Percentiles rank a stretch among this genome's conserved stretches.
Conservation (phyloP, 2,113 vertebrate genomes). For the Pseudolaguvia tuberculata region DNA sequence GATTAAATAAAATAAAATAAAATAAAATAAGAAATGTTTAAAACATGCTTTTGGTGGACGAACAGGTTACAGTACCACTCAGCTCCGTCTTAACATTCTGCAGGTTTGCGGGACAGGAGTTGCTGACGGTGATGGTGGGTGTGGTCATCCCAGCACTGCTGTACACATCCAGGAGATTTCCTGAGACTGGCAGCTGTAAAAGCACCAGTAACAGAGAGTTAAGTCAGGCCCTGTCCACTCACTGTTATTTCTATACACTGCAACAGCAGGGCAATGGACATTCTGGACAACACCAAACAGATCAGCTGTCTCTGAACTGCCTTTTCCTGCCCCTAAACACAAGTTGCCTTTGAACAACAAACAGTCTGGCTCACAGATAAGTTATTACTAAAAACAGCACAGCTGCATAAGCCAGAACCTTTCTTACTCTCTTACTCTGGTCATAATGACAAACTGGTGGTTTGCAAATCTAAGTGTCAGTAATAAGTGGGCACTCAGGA, state of each 20-base stretch:
- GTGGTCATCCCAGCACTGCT: conserved; percentile 61
- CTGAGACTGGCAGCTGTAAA: conserved; percentile 74
- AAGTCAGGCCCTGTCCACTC: conserved; percentile 15
- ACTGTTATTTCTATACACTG: neutral
- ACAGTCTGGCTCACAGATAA: neutral
- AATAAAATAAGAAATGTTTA: neutral
- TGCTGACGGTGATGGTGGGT: conserved; percentile 72
- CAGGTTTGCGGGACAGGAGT: conserved; percentile 83
- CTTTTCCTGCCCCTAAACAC: too few species aligned
- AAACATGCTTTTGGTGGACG: neutral
- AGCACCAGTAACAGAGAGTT: conserved; percentile 11
- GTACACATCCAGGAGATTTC: conserved; percentile 75
- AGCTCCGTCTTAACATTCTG: conserved; percentile 75
- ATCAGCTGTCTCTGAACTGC: neutral
- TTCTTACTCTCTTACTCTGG: neutral
- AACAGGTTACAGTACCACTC: conserved; percentile 59
- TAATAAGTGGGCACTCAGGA: neutral
- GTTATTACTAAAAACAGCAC: neutral
- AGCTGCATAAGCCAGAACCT: neutral
- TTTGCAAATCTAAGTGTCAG: neutral
- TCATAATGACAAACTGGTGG: neutral
- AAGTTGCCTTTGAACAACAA: neutral
- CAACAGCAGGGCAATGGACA: neutral
- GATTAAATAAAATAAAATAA: neutral
- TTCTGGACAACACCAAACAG: neutral